phyloP scores from a whole-genome alignment of 2,797 vertebrate genomes.

The Muscicapa comitata region DNA sequence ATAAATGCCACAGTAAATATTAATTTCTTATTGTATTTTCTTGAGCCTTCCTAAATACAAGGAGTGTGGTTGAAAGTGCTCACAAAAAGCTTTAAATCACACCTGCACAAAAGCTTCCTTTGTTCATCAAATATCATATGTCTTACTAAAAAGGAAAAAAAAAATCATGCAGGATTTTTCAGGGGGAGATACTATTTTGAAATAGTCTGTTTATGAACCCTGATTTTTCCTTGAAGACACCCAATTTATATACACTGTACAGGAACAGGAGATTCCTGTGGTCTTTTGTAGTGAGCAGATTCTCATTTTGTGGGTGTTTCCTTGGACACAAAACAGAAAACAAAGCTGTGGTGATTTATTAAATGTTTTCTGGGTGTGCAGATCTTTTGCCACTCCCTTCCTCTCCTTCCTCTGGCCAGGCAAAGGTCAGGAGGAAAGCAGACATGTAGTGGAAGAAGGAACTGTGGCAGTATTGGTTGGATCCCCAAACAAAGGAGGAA shows the following conservation, averaged over 20 bases:
- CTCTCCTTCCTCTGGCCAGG: background rate
- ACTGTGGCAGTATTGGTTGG: background rate
- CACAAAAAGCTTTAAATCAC: background rate
- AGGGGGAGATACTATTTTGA: background rate
- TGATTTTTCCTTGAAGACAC: background rate
- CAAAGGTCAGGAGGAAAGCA: background rate
- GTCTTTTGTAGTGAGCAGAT: background rate
- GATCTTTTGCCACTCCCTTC: background rate
- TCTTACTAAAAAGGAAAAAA: background rate
- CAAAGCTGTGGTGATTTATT: background rate
- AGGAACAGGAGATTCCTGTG: conserved; percentile 5
- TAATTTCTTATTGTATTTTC: background rate
- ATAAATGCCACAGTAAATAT: background rate
- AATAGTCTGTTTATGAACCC: background rate
- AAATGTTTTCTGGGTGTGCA: background rate
- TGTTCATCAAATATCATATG: background rate
- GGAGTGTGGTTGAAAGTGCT: background rate
- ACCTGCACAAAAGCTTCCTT: background rate
- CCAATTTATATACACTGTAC: background rate
- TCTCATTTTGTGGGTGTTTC: background rate
- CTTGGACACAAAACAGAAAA: background rate
- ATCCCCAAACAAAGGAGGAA: background rate
- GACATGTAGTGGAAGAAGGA: background rate
- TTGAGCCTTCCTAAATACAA: background rate
- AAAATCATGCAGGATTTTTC: rapidly evolving